Percentiles rank a stretch among this genome's conserved stretches.
These are phyloP conservation scores for Crambe crambe DNA, from an alignment of 37 sponge, comb jelly and placozoan genomes.

Conservation along the genomic window DNA sequence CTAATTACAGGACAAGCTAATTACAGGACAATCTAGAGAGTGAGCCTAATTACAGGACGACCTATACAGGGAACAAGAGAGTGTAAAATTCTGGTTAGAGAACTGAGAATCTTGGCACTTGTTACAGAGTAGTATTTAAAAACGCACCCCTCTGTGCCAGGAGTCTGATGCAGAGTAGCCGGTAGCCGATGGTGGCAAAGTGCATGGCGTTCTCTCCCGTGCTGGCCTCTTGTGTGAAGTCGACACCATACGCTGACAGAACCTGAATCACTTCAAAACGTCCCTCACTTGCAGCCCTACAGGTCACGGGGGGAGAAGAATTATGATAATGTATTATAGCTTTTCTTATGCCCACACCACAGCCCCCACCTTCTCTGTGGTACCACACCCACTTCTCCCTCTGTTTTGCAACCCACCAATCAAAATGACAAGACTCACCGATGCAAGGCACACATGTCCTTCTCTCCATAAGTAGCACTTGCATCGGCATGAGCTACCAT, in stretches of 20 bases:
- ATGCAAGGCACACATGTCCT: conserved; percentile 58
- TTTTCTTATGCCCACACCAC: neutral
- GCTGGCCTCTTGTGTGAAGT: conserved; percentile 51
- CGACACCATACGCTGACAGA: conserved; percentile 84
- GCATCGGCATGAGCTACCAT: conserved; percentile 53
- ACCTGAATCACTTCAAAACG: conserved; percentile 74
- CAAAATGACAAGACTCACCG: conserved; percentile 55
- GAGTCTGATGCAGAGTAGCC: conserved; percentile 60
- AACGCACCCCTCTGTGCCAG: conserved; percentile 81
- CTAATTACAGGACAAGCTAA: no score
- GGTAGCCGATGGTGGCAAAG: conserved; percentile 51
- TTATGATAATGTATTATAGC: neutral
- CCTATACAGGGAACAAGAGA: no score
- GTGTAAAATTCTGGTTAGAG: no score
- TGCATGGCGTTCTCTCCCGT: conserved; percentile 73
- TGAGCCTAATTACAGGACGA: no score
- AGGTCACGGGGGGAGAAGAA: neutral
- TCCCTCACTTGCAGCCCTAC: conserved; percentile 73
- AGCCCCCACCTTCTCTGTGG: neutral
- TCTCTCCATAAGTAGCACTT: conserved; percentile 43
- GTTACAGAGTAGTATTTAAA: no score
- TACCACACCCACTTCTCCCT: neutral
- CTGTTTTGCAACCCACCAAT: neutral
- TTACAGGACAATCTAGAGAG: no score
- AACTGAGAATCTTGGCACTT: no score